phyloP scores from a whole-genome alignment of 2,797 vertebrate species.

The Parambassis ranga region DNA sequence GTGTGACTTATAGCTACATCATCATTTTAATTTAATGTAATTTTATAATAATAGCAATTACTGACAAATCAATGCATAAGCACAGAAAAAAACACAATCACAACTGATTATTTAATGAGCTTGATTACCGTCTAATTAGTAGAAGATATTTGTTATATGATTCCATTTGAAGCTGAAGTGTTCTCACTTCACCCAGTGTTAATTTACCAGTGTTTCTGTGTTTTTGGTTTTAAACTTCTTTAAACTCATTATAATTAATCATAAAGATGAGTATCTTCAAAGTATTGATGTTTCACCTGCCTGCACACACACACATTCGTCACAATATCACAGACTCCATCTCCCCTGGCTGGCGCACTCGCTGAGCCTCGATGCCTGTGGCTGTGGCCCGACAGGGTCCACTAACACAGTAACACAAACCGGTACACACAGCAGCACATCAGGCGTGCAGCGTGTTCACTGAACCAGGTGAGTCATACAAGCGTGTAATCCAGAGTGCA shows the following conservation, averaged over 20 bases:
- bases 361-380: neutral
- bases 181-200: too few relatives aligned
- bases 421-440: slow-evolving; percentile 21
- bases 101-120: too few relatives aligned
- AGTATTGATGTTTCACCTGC: slow-evolving; percentile 11
- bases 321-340: neutral
- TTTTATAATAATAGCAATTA: neutral
- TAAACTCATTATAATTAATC: slow-evolving; percentile 27
- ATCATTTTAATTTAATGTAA: slow-evolving; percentile 1
- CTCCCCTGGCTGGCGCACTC: neutral
- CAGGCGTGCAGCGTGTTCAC: slow-evolving; percentile 50
- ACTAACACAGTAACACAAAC: slow-evolving; percentile 36
- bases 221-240: too few relatives aligned
- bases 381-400: slow-evolving; percentile 19
- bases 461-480: slow-evolving; percentile 64
- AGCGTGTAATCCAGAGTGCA: slow-evolving; percentile 57
- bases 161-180: too few relatives aligned
- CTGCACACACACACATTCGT: slow-evolving; percentile 6
- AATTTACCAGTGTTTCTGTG: too few relatives aligned
- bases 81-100: too few relatives aligned
- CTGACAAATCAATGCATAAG: neutral
- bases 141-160: too few relatives aligned
- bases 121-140: too few relatives aligned
- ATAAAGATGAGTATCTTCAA: slow-evolving; percentile 16
- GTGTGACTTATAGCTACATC: too few relatives aligned